Evolutionary conservation across 2,113 vertebrate genomes (phyloP).

Genomic region (Pygathrix nemaeus): DNA sequence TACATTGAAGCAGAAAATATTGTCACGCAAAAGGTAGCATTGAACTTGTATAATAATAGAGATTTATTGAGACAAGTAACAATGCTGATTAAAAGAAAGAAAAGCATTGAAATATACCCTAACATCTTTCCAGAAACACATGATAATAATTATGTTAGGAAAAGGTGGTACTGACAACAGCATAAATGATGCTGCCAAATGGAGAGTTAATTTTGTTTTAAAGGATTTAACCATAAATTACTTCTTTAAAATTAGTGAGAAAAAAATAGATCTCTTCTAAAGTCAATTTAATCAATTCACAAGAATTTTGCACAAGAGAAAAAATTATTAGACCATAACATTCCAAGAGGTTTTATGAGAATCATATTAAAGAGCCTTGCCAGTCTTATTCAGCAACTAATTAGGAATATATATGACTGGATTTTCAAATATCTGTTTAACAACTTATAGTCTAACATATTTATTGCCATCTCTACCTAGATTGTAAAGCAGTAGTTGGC

Average conservation of each 20-base stretch:
- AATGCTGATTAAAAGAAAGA: slow-evolving; percentile 79
- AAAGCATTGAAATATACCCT: slow-evolving; percentile 69
- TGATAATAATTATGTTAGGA: slow-evolving; percentile 72
- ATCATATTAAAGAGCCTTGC: slow-evolving; percentile 42
- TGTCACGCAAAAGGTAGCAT: slow-evolving; percentile 77
- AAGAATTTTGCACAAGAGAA: slow-evolving; percentile 69
- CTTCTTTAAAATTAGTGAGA: slow-evolving; percentile 65
- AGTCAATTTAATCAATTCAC: slow-evolving; percentile 69
- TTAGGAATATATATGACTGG: slow-evolving; percentile 47
- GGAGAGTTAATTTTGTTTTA: slow-evolving; percentile 70
- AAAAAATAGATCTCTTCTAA: slow-evolving; percentile 56
- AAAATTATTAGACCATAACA: slow-evolving; percentile 70
- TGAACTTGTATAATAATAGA: slow-evolving; percentile 77
- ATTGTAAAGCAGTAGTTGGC: not conserved
- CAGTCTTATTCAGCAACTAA: slow-evolving; percentile 40
- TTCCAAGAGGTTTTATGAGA: slow-evolving; percentile 56
- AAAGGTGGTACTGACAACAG: slow-evolving; percentile 59
- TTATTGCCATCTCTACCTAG: not conserved
- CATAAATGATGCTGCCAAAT: slow-evolving; percentile 51
- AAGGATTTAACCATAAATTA: slow-evolving; percentile 74
- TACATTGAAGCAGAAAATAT: slow-evolving; percentile 79
- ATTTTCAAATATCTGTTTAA: slow-evolving; percentile 41
- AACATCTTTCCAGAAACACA: slow-evolving; percentile 74
- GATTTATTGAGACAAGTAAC: slow-evolving; percentile 79
- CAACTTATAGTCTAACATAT: slow-evolving; percentile 28